Percentiles rank a stretch among this genome's conserved stretches.
Conservation (phyloP, 2,797 vertebrate species). For the Labeo calbasu region DNA sequence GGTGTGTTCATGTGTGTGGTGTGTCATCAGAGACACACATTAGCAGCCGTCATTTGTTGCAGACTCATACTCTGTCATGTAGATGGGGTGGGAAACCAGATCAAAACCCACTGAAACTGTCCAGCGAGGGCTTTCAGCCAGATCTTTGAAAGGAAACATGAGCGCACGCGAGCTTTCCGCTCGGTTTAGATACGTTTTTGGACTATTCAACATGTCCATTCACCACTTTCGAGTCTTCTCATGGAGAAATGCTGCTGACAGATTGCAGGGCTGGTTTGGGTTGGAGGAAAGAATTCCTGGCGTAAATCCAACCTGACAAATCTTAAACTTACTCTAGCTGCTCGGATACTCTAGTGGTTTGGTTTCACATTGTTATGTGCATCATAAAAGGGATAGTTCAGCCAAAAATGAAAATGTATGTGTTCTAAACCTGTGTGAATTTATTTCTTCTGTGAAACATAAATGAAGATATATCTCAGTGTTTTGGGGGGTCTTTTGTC, state of each 20-base stretch:
- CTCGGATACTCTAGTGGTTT: not conserved
- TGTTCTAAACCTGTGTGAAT: not conserved
- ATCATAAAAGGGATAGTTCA: not conserved
- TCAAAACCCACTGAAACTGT: constrained; percentile 4
- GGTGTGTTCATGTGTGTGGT: constrained; percentile 9
- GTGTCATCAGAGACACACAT: constrained; percentile 23
- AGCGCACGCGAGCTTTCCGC: not conserved
- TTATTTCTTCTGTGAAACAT: not conserved
- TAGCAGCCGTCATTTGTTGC: not conserved
- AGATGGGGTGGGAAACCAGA: constrained; percentile 19
- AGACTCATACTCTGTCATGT: constrained; percentile 23
- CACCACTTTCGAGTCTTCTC: constrained; percentile 14
- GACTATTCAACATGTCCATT: constrained; percentile 19
- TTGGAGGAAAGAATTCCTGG: constrained; percentile 43
- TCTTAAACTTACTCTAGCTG: constrained; percentile 31
- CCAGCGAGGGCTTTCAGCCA: not conserved
- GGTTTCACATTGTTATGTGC: not conserved
- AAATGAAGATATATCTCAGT: not conserved
- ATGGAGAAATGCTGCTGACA: constrained; percentile 27
- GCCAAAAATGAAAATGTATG: not conserved
- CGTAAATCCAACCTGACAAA: constrained; percentile 34
- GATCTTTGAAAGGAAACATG: constrained; percentile 34
- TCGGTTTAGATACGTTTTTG: not conserved
- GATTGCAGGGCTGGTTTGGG: constrained; percentile 25
- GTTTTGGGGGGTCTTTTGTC: too few relatives aligned